Evolutionary conservation across 2,888 invertebrate genomes (phyloP).

Genomic region (Cephonodes hylas): DNA sequence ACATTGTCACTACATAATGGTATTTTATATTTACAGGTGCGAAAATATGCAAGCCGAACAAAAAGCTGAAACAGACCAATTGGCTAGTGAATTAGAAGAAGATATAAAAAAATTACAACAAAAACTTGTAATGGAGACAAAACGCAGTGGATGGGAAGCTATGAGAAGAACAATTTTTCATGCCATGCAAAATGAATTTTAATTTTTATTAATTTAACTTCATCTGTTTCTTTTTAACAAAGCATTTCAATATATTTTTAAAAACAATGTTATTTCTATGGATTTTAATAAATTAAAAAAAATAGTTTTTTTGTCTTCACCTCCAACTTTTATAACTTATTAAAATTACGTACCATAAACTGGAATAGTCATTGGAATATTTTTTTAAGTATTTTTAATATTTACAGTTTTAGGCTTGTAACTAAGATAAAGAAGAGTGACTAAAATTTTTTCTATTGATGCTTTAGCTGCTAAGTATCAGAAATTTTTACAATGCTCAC

Average conservation of each 20-base stretch:
- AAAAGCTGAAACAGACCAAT: constrained; percentile 49
- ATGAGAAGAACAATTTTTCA: constrained; percentile 59
- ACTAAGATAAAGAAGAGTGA: too few relatives aligned
- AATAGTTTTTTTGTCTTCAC: too few relatives aligned
- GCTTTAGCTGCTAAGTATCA: too few relatives aligned
- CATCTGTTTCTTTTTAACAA: constrained; percentile 14
- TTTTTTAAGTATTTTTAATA: neutral
- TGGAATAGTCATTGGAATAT: neutral
- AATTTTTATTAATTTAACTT: constrained; percentile 21
- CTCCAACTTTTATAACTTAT: neutral
- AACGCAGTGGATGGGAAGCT: constrained; percentile 60
- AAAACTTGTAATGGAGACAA: constrained; percentile 62
- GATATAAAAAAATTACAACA: constrained; percentile 61
- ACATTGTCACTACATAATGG: too few relatives aligned
- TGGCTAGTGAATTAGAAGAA: constrained; percentile 60
- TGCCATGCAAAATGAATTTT: constrained; percentile 66
- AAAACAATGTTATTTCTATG: too few relatives aligned
- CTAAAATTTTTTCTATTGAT: too few relatives aligned
- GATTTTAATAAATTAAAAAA: too few relatives aligned
- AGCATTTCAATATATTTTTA: neutral
- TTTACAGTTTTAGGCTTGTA: too few relatives aligned
- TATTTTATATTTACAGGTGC: constrained; percentile 42
- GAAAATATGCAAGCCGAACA: constrained; percentile 58
- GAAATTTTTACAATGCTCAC: too few relatives aligned
- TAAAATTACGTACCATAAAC: neutral